phyloP scores from a whole-genome alignment of 2,888 invertebrate species.

The Anticlea derivata region DNA sequence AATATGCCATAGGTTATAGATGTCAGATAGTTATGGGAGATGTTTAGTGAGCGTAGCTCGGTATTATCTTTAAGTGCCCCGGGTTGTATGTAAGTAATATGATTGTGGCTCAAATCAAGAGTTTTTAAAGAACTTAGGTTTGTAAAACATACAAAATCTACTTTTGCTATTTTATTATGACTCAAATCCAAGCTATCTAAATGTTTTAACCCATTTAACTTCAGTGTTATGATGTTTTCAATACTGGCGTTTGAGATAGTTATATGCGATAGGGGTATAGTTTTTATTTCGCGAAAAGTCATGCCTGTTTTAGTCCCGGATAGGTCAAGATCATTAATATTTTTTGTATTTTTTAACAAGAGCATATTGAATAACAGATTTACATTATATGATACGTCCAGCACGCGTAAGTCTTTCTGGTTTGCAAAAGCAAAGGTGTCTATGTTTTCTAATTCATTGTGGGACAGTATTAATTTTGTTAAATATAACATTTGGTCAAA shows the following conservation, averaged over 20 bases:
- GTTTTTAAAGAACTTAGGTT: conserved; percentile 43
- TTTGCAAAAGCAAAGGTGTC: conserved; percentile 42
- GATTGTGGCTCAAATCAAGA: conserved; percentile 62
- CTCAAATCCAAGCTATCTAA: conserved; percentile 48
- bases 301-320: conserved; percentile 47
- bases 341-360: conserved; percentile 36
- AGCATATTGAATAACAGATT: conserved; percentile 44
- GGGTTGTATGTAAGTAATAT: conserved; percentile 57
- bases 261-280: conserved; percentile 41
- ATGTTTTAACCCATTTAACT: conserved; percentile 41
- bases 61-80: conserved; percentile 58
- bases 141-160: conserved; percentile 48
- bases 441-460: conserved; percentile 49
- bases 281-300: conserved; percentile 40
- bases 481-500: conserved; percentile 46
- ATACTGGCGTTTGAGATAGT: conserved; percentile 48
- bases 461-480: conserved; percentile 45
- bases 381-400: conserved; percentile 62
- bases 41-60: conserved; percentile 48
- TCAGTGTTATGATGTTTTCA: conserved; percentile 44
- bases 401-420: conserved; percentile 43
- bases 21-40: conserved; percentile 60
- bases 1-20: conserved; percentile 59
- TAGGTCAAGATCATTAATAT: conserved; percentile 46
- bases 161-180: conserved; percentile 47